Evolutionary conservation across 2,113 vertebrate genomes (phyloP).

Genomic region (Ceyx melanurus): DNA sequence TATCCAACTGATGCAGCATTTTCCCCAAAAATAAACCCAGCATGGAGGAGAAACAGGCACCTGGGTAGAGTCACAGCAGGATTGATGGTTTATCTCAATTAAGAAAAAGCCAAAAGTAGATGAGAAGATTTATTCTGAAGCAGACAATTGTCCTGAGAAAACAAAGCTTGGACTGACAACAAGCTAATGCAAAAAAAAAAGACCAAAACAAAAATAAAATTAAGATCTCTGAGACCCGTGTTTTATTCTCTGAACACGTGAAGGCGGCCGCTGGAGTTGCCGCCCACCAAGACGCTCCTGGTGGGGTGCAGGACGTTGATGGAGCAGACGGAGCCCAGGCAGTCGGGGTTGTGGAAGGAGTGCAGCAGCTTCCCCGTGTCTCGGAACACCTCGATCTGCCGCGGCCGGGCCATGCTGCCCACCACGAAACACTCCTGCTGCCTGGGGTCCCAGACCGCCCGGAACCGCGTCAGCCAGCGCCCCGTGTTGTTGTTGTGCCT

Average conservation of each 20-base stretch:
- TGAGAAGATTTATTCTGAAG: conserved; percentile 2
- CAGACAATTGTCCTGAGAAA: conserved; percentile 5
- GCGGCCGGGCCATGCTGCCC: conserved; percentile 77
- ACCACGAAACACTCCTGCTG: conserved; percentile 84
- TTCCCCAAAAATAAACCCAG: too few relatives aligned
- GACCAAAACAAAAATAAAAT: neutral
- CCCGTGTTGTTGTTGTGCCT: conserved; percentile 80
- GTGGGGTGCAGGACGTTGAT: conserved; percentile 82
- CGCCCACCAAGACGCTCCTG: conserved; percentile 79
- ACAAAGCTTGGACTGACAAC: neutral
- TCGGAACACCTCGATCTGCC: conserved; percentile 79
- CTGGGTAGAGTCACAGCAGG: neutral
- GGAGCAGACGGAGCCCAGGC: conserved; percentile 79
- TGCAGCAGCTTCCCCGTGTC: conserved; percentile 76
- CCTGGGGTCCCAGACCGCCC: conserved; percentile 90
- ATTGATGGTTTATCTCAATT: neutral
- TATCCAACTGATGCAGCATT: neutral
- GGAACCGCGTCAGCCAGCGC: conserved; percentile 80
- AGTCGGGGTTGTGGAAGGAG: conserved; percentile 64
- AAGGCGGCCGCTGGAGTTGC: conserved; percentile 82
- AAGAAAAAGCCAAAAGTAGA: neutral
- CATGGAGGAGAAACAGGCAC: neutral
- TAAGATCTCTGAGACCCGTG: neutral
- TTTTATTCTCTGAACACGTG: conserved; percentile 77
- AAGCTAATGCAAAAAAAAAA: neutral